Evolutionary conservation across 2,113 vertebrate genomes (phyloP).

Genomic region (Salminus brasiliensis): DNA sequence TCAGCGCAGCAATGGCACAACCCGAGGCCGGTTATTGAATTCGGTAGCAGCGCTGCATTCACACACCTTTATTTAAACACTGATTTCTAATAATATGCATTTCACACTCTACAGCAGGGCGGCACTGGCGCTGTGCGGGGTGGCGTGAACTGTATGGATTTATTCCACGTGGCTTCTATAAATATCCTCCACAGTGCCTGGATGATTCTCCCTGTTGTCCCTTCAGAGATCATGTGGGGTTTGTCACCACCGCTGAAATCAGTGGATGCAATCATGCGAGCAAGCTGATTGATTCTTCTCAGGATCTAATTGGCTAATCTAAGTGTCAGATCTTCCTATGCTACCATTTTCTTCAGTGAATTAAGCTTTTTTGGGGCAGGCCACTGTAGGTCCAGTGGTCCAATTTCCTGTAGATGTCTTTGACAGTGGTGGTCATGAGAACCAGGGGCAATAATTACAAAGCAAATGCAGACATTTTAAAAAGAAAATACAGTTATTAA

Average conservation of each 20-base stretch:
- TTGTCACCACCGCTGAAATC: constrained; percentile 1
- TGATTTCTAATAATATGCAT: not conserved
- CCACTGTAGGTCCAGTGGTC: too few species aligned
- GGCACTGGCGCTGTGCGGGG: constrained; percentile 47
- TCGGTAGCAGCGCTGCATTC: not conserved
- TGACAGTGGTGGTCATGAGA: too few species aligned
- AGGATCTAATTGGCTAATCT: not conserved
- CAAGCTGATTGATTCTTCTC: not conserved
- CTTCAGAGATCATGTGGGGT: constrained; percentile 9
- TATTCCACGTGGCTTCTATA: constrained; percentile 62
- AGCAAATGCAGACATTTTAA: too few species aligned
- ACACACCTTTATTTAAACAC: constrained; percentile 1
- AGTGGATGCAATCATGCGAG: not conserved
- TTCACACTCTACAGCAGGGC: constrained; percentile 26
- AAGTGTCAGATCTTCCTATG: not conserved
- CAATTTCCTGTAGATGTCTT: too few species aligned
- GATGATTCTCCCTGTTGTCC: constrained; percentile 34
- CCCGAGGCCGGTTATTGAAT: not conserved
- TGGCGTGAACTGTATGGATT: constrained; percentile 56
- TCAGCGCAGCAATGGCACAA: not conserved
- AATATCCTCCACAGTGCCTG: constrained; percentile 59
- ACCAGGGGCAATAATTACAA: too few species aligned
- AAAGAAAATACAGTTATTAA: too few species aligned
- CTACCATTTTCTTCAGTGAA: not conserved
- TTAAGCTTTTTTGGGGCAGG: not conserved